A percentile compares a stretch with the other conserved stretches of the same genome.
phyloP scores from a whole-genome alignment of 2,888 invertebrate genomes.

The Orthosia incerta region DNA sequence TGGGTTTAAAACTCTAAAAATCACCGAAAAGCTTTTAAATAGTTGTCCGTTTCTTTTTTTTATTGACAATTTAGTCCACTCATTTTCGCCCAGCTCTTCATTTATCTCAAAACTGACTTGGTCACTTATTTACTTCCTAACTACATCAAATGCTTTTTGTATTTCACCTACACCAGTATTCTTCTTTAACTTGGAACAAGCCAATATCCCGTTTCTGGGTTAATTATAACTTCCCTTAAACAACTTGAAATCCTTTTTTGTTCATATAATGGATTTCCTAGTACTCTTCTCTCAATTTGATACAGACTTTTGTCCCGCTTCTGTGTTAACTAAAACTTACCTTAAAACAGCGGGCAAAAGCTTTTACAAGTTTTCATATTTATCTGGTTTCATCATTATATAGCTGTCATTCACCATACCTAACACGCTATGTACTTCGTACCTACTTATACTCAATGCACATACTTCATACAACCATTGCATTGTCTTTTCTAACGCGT shows the following conservation, averaged over 20 bases:
- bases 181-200: background rate
- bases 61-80: background rate
- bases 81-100: background rate
- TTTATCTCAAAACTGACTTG: background rate
- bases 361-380: background rate
- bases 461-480: constrained; percentile 19
- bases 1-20: background rate
- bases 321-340: background rate
- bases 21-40: background rate
- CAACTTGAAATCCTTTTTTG: background rate
- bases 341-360: background rate
- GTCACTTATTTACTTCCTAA: background rate
- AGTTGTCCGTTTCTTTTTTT: background rate
- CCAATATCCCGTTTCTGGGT: background rate
- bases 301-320: background rate
- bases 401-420: background rate
- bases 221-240: background rate
- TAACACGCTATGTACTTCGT: background rate
- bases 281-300: background rate
- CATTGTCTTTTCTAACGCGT: constrained; percentile 62
- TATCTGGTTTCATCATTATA: background rate
- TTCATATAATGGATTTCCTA: background rate
- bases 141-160: background rate
- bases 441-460: constrained; percentile 18
- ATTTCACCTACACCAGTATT: background rate